Base-by-base conservation (phyloP, 2,888 invertebrate species). In the Anodontia alba region DNA sequence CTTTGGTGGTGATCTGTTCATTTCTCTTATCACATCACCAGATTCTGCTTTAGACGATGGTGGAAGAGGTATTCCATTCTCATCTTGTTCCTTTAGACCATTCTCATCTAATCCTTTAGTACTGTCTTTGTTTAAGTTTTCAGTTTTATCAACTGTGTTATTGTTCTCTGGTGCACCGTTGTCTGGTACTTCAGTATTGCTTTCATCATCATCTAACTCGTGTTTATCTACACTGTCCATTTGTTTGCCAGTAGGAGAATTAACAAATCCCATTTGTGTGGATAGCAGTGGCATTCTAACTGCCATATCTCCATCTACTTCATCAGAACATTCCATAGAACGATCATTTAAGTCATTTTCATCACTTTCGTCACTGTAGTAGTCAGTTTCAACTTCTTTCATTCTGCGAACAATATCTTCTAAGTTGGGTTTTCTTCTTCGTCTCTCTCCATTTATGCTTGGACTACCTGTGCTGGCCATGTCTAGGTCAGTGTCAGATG, bases 321-420 rank as follows among this genome's bases (percentile, higher is more conserved):
- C 66, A 72, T 84, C 86, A 81, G 78, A 67, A 83, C 87, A 20
- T 80, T 84, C 51, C 72, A 79, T 26, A 81, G 42, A 66, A 23
- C 78, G 72, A 33, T 80, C 78, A 72, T 81, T 78, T 43, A 77
- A 66, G 38, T 87, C 86, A 33, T 87, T 85, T 20, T 87, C 88
- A 62, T 89, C 90, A 70, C 89, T 87, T 20, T 90, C 90, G 42
- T 89, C 90, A 80, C 89, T 88, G 68, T 87, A 86, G 72, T 90
- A 90, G 46, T 87, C 85, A 15, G 90, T 89, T 26, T 89, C 90
- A 1, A 88, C 87, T 78, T 88, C 86, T 80, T 88, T 87, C 88
- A 91, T 91, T 29, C 91, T 76, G 0, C 92, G 80, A 0, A 92
- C 91, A 46, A 92, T 92, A 79, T 92, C 92, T 72, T 91, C 92